Base-by-base conservation (phyloP, 92 coral and sea anemone genomes). In the Zoanthus gigantus region DNA sequence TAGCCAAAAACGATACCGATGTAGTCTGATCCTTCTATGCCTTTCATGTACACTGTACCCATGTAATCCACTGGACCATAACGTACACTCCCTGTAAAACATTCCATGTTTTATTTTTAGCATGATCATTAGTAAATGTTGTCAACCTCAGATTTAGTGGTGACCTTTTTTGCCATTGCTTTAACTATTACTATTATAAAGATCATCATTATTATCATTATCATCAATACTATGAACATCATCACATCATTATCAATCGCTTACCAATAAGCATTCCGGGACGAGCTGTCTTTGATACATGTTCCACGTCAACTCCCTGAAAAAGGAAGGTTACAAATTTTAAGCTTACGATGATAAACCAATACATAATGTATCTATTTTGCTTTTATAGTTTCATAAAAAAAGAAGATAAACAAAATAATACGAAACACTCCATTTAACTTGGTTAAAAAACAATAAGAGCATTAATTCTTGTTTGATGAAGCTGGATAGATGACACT, bases 231-330 rank as follows among this genome's bases (percentile, higher is more conserved):
- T 7, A 50, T 50, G 42, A 23, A 23, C 56, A 50, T 50, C 56
- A 23, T 23, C 23, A 4, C 7, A 72, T n/a, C n/a, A 77, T 31
- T 0, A 63, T 16, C 18, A 7, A 32, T 57, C 15, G 76, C 96
- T 83, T 58, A 96, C 99, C 99, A 79, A 96, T 95, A 58, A 96
- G 93, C 98, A 96, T 93, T 52, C 94, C 92, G 44, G 99, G 99
- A 89, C 89, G 95, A 66, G 90, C 58, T 13, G 89, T 86, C 46
- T 92, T 93, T 30, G 99, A 93, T 34, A 89, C 84, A 66, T 96
- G 95, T 72, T 96, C 95, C 9, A 96, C 98, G 79, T 96, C 99
- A 65, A 94, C 74, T 37, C 98, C 98, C 99, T 96, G 84, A 2
- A 91, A 50, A 50, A 50, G 1, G 2, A 37, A 37, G 42, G 42